Conservation (phyloP, 2,888 invertebrate species). For the Drosophila demipolita region DNA sequence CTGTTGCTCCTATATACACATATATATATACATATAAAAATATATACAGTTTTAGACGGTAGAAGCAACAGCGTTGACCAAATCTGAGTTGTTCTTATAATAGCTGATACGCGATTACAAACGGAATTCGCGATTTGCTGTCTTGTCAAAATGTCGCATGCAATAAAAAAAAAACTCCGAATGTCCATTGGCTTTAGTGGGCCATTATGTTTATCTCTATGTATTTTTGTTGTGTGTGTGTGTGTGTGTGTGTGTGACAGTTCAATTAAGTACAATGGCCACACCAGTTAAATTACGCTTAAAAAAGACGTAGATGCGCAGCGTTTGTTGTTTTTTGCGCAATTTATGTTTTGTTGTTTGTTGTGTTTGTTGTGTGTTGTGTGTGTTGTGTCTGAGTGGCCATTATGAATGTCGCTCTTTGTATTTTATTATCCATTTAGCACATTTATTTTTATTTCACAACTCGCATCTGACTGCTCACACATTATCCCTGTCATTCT, state of each 20-base stretch:
- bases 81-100: background rate
- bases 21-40: background rate
- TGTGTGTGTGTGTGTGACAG: constrained; percentile 35
- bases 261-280: constrained; percentile 77
- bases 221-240: no score
- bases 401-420: constrained; percentile 73
- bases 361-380: no score
- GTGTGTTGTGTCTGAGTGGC: constrained; percentile 59
- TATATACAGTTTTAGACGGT: background rate
- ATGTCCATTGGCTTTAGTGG: constrained; percentile 25
- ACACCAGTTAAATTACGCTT: constrained; percentile 78
- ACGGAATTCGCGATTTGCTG: constrained; percentile 24
- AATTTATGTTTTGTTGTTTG: constrained; percentile 46
- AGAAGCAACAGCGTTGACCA: constrained; percentile 10
- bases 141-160: constrained; percentile 27
- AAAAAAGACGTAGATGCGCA: constrained; percentile 54
- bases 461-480: constrained; percentile 38
- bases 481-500: constrained; percentile 69
- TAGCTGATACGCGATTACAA: constrained; percentile 7
- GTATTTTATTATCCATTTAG: constrained; percentile 81
- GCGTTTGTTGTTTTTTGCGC: constrained; percentile 30
- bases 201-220: constrained; percentile 53
- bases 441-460: constrained; percentile 79
- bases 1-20: background rate
- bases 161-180: constrained; percentile 30